Percentiles rank a stretch among this genome's conserved stretches.
These are phyloP conservation scores for Lophotriccus pileatus DNA, from an alignment of 2,797 vertebrate genomes.

Conservation along the genomic window DNA sequence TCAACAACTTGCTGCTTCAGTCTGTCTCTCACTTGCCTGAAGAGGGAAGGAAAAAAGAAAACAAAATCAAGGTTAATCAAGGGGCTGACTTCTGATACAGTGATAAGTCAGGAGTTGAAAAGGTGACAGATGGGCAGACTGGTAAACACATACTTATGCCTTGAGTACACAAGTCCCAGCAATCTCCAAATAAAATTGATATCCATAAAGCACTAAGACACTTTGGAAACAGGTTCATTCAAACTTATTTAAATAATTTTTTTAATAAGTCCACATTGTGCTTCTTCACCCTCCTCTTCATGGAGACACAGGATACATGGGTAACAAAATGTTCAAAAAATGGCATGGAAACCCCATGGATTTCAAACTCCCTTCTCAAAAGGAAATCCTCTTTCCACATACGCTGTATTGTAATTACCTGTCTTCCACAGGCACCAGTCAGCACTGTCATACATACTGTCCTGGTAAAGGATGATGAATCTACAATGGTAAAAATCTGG, in stretches of 20 bases:
- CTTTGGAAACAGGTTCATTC: neutral
- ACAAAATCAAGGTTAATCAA: neutral
- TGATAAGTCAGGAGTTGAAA: neutral
- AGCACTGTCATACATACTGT: neutral
- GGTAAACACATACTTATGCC: neutral
- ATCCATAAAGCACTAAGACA: neutral
- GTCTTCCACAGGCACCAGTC: neutral
- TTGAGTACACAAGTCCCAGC: neutral
- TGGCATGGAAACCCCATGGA: neutral
- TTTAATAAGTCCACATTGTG: neutral
- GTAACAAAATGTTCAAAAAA: neutral
- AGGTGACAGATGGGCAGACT: neutral
- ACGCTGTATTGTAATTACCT: neutral
- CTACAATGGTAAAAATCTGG: neutral
- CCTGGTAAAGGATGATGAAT: neutral
- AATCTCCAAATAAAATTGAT: neutral
- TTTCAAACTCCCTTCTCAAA: neutral
- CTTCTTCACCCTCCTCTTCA: neutral
- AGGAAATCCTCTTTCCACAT: neutral
- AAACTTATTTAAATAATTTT: neutral
- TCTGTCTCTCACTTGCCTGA: constrained; percentile 85
- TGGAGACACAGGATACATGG: accelerated
- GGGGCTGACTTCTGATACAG: neutral
- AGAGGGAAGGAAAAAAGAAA: neutral
- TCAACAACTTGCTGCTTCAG: constrained; percentile 87